A percentile compares a stretch with the other conserved stretches of the same genome.
These are phyloP conservation scores for Siphonodentalium dalli DNA, from an alignment of 2,888 invertebrate species.

Conservation along the genomic window DNA sequence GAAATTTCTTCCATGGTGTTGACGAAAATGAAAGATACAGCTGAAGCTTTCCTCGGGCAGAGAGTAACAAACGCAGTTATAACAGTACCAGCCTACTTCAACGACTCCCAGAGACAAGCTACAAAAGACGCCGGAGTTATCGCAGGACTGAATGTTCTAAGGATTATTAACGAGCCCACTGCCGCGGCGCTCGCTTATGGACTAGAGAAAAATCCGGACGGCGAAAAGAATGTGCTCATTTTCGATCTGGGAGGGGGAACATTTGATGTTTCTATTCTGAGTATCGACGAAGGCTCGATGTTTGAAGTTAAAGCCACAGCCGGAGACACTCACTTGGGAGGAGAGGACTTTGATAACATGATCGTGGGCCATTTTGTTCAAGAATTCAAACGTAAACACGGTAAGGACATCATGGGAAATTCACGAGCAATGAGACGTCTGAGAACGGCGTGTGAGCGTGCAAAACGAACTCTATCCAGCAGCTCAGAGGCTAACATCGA, in stretches of 20 bases:
- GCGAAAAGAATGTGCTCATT: constrained; percentile 69
- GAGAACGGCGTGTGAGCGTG: constrained; percentile 55
- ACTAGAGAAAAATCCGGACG: constrained; percentile 66
- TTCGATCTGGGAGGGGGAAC: constrained; percentile 70
- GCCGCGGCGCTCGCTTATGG: constrained; percentile 71
- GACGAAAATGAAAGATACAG: constrained; percentile 80
- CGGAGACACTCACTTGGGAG: constrained; percentile 60
- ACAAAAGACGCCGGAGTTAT: constrained; percentile 67
- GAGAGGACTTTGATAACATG: constrained; percentile 57
- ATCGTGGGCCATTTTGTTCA: constrained; percentile 51
- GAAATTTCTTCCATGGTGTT: constrained; percentile 91
- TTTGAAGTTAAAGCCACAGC: constrained; percentile 60
- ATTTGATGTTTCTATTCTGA: constrained; percentile 67
- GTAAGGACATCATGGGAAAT: constrained; percentile 47
- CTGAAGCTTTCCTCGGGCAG: constrained; percentile 71
- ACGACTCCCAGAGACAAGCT: constrained; percentile 71
- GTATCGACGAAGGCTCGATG: constrained; percentile 69
- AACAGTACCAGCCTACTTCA: constrained; percentile 64
- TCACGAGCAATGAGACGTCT: constrained; percentile 49
- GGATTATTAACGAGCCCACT: constrained; percentile 72
- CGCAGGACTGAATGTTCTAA: constrained; percentile 65
- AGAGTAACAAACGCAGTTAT: constrained; percentile 57
- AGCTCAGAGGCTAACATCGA: constrained; percentile 52
- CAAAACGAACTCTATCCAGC: constrained; percentile 55
- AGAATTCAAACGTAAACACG: constrained; percentile 52